A percentile compares a stretch with the other conserved stretches of the same genome.
Evolutionary conservation across 2,888 invertebrate species (phyloP).

Genomic region (Drosophila picticornis): DNA sequence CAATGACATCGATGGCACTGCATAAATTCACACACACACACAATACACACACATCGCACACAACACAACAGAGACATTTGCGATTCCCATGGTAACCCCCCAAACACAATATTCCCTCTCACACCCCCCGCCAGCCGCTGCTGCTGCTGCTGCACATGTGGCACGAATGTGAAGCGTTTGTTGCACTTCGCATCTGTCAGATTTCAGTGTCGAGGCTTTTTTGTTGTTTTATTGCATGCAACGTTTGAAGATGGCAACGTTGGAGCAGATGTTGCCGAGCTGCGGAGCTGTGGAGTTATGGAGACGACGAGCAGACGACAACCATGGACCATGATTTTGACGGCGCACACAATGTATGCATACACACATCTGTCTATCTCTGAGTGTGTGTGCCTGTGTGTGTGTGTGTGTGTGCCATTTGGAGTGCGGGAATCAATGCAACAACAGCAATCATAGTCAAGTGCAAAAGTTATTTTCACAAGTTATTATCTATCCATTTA

Average conservation of each 20-base stretch:
- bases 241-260: conserved; percentile 15
- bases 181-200: conserved; percentile 77
- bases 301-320: conserved; percentile 43
- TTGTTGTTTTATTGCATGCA: conserved; percentile 30
- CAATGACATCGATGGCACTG: conserved; percentile 43
- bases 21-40: conserved; percentile 19
- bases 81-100: conserved; percentile 29
- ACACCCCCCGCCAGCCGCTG: neutral
- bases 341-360: conserved; percentile 31
- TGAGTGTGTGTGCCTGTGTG: conserved; percentile 24
- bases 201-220: conserved; percentile 71
- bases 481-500: conserved; percentile 79
- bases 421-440: conserved; percentile 37
- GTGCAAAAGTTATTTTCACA: conserved; percentile 80
- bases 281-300: conserved; percentile 18
- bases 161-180: conserved; percentile 62
- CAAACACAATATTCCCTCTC: neutral
- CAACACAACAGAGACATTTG: conserved; percentile 34
- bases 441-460: conserved; percentile 51
- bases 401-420: conserved; percentile 23
- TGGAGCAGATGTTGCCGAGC: conserved; percentile 11
- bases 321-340: conserved; percentile 68
- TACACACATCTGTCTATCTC: conserved; percentile 5
- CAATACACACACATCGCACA: neutral
- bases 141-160: conserved; percentile 38